Conservation (phyloP, 2,113 vertebrate genomes). For the Heteronetta atricapilla region DNA sequence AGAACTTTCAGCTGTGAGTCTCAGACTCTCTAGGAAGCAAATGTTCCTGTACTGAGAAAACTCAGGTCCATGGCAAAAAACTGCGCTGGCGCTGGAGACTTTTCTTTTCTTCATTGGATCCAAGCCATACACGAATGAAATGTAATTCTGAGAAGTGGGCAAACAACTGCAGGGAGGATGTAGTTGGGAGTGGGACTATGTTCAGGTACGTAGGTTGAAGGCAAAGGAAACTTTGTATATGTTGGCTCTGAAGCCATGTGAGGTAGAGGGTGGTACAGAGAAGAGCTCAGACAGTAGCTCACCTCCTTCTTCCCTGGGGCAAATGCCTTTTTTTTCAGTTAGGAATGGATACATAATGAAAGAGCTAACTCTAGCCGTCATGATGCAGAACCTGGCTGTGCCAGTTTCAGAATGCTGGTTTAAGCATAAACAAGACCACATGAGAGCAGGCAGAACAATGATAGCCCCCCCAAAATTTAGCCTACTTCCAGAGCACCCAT, state of each 20-base stretch:
- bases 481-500: neutral
- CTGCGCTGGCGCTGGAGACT: neutral
- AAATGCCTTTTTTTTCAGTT: constrained; percentile 63
- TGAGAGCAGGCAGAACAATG: constrained; percentile 39
- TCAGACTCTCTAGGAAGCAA: neutral
- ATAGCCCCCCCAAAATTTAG: constrained; percentile 7
- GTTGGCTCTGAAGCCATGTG: constrained; percentile 57
- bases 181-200: constrained; percentile 4
- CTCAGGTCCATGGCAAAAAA: neutral
- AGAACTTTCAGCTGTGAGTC: neutral
- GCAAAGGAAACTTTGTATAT: constrained; percentile 57
- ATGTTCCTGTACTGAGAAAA: neutral
- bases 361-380: constrained; percentile 37
- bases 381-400: constrained; percentile 54
- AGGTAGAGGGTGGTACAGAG: constrained; percentile 65
- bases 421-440: constrained; percentile 61
- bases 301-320: constrained; percentile 46
- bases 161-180: constrained; percentile 26
- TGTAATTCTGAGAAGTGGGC: neutral
- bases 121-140: constrained; percentile 7
- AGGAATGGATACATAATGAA: constrained; percentile 60
- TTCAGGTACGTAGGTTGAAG: constrained; percentile 63
- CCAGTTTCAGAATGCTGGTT: constrained; percentile 60
- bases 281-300: constrained; percentile 61
- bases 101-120: neutral